Base-by-base conservation (phyloP, 2,113 vertebrate genomes). In the Centrocercus urophasianus region DNA sequence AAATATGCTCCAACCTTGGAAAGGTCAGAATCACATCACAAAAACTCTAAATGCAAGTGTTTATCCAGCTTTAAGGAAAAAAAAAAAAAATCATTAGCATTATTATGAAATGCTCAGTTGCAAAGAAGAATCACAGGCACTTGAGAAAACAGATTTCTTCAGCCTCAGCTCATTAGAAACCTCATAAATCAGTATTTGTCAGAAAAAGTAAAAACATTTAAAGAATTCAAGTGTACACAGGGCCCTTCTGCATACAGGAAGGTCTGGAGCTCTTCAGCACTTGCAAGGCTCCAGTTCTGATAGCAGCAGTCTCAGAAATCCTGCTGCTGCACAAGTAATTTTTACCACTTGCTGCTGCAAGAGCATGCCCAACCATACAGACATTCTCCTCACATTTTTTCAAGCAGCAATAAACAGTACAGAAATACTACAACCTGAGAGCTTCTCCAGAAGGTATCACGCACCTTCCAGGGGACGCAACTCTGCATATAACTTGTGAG, bases 191-290 rank as follows among this genome's bases (percentile, higher is more conserved):
- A 72, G 25, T 75, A 91, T 65, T 89, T 85, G 30, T 79, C 67
- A 93, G 64, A 69, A 93, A 72, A 92, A 77, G 24, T 25, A 80
- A 63, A 94, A 93, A 47, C 59, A 78, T 80, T 76, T 80, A 32
- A 93, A 91, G 82, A 95, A 91, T 83, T 80, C 52, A 65, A 91
- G 61, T 1, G 8, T 54, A 83, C 32, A 88, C 20, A 36, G 63
- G 36, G 28, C 4, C 11, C 30, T 71, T 72, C 34, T 82, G 52
- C 50, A 78, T 22, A 74, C 21, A 50, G 43, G 36, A 71, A 0
- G 1, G 34, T 85, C 73, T 84, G 82, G 70, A 91, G 79, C 54
- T 91, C n/a, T 89, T 87, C 83, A 77, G 57, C 16, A 14, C 15
- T 7, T 0, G 12, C 30, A 70, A 43, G 21, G 24, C 45, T 85